A percentile compares a stretch with the other conserved stretches of the same genome.
phyloP scores from a whole-genome alignment of 2,113 vertebrate genomes.

The Bos javanicus region DNA sequence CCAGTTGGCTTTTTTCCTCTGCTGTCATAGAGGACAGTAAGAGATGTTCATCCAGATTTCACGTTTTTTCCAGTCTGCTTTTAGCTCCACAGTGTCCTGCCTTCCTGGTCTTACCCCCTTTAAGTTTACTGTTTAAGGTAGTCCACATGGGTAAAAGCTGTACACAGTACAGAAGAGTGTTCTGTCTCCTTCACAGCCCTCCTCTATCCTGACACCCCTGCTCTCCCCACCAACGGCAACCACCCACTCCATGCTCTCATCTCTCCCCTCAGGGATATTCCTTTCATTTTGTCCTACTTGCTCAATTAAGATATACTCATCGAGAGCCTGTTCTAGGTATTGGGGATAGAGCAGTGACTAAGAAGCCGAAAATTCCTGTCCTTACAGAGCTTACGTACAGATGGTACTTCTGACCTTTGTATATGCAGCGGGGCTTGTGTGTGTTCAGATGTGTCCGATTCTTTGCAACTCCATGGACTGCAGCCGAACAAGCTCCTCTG shows the following conservation, averaged over 20 bases:
- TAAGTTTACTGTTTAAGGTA: not conserved
- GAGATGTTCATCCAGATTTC: not conserved
- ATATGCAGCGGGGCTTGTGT: not conserved
- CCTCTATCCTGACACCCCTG: not conserved
- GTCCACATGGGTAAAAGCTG: not conserved
- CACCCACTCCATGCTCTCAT: not conserved
- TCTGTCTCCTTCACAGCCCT: not conserved
- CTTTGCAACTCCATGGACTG: not conserved
- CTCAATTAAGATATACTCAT: not conserved
- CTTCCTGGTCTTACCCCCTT: not conserved
- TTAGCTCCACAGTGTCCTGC: not conserved
- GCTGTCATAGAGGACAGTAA: not conserved
- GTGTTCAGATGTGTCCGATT: not conserved
- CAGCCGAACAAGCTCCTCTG: not conserved
- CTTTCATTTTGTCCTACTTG: not conserved
- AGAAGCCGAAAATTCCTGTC: not conserved
- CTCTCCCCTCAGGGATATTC: not conserved
- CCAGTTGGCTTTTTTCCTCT: not conserved
- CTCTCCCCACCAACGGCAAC: rapidly evolving
- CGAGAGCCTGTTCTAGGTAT: not conserved
- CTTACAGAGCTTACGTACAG: not conserved
- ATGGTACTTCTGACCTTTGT: not conserved
- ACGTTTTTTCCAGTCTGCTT: not conserved
- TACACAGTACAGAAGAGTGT: not conserved
- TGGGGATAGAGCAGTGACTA: not conserved